A percentile compares a stretch with the other conserved stretches of the same genome.
phyloP scores from a whole-genome alignment of 64 coral and sea anemone species.

The Dendronephthya gigantea region DNA sequence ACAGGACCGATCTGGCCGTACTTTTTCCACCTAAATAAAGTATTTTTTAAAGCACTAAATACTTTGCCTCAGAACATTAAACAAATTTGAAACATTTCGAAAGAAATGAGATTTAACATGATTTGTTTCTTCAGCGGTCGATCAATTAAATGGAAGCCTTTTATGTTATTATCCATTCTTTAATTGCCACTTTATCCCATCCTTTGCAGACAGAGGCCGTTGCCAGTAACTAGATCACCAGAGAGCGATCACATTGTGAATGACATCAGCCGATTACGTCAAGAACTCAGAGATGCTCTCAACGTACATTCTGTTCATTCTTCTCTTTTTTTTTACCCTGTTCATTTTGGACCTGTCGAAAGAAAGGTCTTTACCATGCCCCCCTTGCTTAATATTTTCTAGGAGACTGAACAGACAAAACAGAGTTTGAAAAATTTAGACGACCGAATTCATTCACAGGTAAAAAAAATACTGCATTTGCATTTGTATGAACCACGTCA shows the following conservation, averaged over 20 bases:
- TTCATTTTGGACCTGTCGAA: too few relatives aligned
- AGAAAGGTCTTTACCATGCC: not conserved
- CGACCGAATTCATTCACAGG: not conserved
- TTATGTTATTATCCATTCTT: too few relatives aligned
- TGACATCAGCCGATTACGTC: not conserved
- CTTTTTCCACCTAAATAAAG: too few relatives aligned
- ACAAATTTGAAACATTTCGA: too few relatives aligned
- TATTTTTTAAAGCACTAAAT: too few relatives aligned
- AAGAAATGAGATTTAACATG: too few relatives aligned
- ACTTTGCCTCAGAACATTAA: too few relatives aligned
- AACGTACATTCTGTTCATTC: not conserved
- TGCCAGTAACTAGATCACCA: not conserved
- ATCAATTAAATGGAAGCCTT: too few relatives aligned
- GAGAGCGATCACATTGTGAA: not conserved
- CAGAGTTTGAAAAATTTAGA: not conserved
- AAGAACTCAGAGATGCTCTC: not conserved
- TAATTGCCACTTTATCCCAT: not conserved
- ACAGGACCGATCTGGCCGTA: too few relatives aligned
- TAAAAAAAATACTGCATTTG: not conserved
- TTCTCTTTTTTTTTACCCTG: too few relatives aligned
- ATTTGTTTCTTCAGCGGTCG: too few relatives aligned
- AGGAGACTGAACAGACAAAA: conserved; percentile 8
- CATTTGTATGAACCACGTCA: too few relatives aligned
- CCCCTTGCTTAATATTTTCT: not conserved
- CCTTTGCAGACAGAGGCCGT: not conserved